phyloP scores from a whole-genome alignment of 2,797 vertebrate species.

The Neosalanx taihuensis region DNA sequence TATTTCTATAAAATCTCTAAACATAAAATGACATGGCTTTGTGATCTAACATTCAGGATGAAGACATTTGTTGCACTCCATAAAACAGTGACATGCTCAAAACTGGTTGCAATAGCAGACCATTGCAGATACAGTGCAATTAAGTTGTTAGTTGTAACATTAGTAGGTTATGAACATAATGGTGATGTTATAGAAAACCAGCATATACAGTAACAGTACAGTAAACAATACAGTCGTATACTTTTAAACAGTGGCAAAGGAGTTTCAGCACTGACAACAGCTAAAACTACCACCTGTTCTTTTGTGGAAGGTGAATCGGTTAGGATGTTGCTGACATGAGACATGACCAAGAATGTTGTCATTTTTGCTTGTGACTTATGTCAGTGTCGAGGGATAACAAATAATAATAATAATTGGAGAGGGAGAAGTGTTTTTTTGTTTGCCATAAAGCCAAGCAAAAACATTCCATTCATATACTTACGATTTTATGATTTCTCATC shows the following conservation, averaged over 20 bases:
- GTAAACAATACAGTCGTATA: not conserved
- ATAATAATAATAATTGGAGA: not conserved
- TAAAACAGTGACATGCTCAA: conserved; percentile 3
- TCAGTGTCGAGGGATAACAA: conserved; percentile 7
- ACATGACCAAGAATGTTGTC: not conserved
- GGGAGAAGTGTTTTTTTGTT: conserved; percentile 3
- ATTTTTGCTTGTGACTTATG: not conserved
- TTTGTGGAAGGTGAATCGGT: not conserved
- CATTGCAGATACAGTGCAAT: conserved; percentile 3
- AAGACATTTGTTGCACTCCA: not conserved
- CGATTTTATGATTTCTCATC: conserved; percentile 98
- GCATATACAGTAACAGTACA: not conserved
- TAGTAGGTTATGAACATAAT: conserved; percentile 22
- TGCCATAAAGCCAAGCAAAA: conserved; percentile 31
- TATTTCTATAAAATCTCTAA: too few species aligned
- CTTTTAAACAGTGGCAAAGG: conserved; percentile 5
- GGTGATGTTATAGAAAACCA: not conserved
- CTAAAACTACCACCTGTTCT: not conserved
- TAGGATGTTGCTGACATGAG: not conserved
- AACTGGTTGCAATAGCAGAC: not conserved
- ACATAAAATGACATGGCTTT: not conserved
- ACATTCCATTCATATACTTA: conserved; percentile 54
- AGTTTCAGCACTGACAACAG: not conserved
- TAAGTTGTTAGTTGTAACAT: conserved; percentile 23
- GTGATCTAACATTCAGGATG: not conserved